phyloP scores from a whole-genome alignment of 2,888 invertebrate genomes.

The Lycia hirtaria region DNA sequence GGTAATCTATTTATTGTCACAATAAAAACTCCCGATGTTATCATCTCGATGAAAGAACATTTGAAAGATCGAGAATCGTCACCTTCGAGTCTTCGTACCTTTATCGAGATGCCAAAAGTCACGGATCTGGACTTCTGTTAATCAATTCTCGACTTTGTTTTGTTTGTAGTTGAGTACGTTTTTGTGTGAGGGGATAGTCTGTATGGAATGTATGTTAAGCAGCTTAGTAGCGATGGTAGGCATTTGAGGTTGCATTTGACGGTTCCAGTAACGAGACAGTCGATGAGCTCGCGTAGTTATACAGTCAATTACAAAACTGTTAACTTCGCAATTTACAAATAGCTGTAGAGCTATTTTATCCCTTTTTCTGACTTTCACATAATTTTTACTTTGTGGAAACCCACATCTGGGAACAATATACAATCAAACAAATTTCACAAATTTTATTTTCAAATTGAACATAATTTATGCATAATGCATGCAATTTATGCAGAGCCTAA shows the following conservation, averaged over 20 bases:
- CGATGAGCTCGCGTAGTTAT: slow-evolving; percentile 60
- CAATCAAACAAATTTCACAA: too few species aligned
- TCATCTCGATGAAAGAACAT: slow-evolving; percentile 82
- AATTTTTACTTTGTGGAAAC: too few species aligned
- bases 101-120: slow-evolving; percentile 82
- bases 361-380: too few species aligned
- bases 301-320: slow-evolving; percentile 51
- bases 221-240: slow-evolving; percentile 75
- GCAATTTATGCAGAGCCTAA: too few species aligned
- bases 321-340: not conserved
- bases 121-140: slow-evolving; percentile 44
- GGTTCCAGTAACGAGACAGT: slow-evolving; percentile 69
- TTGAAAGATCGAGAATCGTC: slow-evolving; percentile 75
- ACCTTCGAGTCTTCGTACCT: slow-evolving; percentile 70
- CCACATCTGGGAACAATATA: too few species aligned
- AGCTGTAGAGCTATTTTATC: too few species aligned
- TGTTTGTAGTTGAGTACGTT: slow-evolving; percentile 49
- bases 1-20: slow-evolving; percentile 84
- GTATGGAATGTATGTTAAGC: slow-evolving; percentile 71
- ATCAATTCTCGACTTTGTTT: slow-evolving; percentile 44
- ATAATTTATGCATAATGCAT: too few species aligned
- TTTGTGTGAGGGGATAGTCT: slow-evolving; percentile 41
- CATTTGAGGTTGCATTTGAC: slow-evolving; percentile 71
- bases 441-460: too few species aligned
- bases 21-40: slow-evolving; percentile 83